phyloP scores from a whole-genome alignment of 2,888 invertebrate genomes.

The Ochropacha duplaris region DNA sequence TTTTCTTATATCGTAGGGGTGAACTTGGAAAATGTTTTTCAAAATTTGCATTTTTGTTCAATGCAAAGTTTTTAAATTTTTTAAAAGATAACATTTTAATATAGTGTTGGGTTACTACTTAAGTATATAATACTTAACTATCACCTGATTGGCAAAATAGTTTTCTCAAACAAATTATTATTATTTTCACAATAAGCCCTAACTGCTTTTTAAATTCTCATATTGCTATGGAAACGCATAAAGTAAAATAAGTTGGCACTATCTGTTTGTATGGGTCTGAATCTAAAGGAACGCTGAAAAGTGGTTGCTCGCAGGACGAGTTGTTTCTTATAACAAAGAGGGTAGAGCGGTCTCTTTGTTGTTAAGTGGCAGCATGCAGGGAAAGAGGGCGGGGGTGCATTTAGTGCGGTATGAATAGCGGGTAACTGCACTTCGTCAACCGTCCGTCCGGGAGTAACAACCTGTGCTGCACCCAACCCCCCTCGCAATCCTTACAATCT shows the following conservation, averaged over 20 bases:
- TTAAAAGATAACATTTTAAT: no score
- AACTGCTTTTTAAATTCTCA: background rate
- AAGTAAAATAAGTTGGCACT: conserved; percentile 45
- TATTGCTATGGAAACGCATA: conserved; percentile 10
- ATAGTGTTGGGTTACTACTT: no score
- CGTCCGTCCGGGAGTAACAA: conserved; percentile 76
- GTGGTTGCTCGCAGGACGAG: conserved; percentile 64
- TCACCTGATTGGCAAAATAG: no score
- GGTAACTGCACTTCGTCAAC: conserved; percentile 80
- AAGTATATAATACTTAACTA: no score
- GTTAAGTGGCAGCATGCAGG: conserved; percentile 70
- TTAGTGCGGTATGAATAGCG: conserved; percentile 76
- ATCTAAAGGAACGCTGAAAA: conserved; percentile 63
- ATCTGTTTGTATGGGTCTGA: conserved; percentile 55
- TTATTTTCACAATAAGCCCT: no score
- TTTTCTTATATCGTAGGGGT: no score
- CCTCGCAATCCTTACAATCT: conserved; percentile 38
- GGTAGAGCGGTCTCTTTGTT: conserved; percentile 80
- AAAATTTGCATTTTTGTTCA: no score
- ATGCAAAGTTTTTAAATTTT: no score
- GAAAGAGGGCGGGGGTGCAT: conserved; percentile 58
- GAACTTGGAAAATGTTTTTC: no score
- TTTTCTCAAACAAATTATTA: no score
- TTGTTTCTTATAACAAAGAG: conserved; percentile 80
- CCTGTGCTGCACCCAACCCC: conserved; percentile 59